Percentiles rank a stretch among this genome's conserved stretches.
Evolutionary conservation across 2,113 vertebrate genomes (phyloP).

Genomic region (Patagioenas fasciata): DNA sequence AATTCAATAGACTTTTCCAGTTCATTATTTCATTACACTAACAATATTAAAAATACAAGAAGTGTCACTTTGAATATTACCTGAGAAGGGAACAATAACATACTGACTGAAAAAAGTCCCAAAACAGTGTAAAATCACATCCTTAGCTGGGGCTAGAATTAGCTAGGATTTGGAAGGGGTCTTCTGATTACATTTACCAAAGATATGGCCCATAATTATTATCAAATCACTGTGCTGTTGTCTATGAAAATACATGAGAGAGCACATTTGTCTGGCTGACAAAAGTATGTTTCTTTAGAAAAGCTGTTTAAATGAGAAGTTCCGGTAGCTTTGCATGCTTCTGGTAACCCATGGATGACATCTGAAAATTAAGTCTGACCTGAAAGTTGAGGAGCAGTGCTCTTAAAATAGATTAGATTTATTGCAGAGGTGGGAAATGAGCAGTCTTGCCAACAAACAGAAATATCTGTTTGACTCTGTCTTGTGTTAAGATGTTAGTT

Average conservation of each 20-base stretch:
- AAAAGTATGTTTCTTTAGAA: conserved; percentile 26
- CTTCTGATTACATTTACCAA: not conserved
- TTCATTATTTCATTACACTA: not conserved
- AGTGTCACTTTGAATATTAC: not conserved
- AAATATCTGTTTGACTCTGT: not conserved
- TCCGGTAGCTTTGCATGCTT: conserved; percentile 47
- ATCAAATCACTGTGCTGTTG: conserved; percentile 1
- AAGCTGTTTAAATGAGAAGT: conserved; percentile 21
- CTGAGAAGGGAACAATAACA: conserved; percentile 38
- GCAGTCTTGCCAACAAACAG: not conserved
- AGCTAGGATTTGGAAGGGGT: not conserved
- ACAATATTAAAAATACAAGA: not conserved
- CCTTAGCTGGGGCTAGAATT: not conserved
- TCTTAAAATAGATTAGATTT: conserved; percentile 51
- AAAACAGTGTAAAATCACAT: not conserved
- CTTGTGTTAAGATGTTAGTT: conserved; percentile 45
- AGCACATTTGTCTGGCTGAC: conserved; percentile 18
- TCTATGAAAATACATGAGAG: conserved; percentile 26
- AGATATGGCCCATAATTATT: not conserved
- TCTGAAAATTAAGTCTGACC: conserved; percentile 49
- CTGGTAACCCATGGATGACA: not conserved
- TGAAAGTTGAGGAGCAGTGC: conserved; percentile 35
- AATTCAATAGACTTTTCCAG: not conserved
- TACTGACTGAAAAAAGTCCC: not conserved
- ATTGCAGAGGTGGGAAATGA: not conserved